Conservation (phyloP, 2,797 vertebrate species). For the Spinus pinus region DNA sequence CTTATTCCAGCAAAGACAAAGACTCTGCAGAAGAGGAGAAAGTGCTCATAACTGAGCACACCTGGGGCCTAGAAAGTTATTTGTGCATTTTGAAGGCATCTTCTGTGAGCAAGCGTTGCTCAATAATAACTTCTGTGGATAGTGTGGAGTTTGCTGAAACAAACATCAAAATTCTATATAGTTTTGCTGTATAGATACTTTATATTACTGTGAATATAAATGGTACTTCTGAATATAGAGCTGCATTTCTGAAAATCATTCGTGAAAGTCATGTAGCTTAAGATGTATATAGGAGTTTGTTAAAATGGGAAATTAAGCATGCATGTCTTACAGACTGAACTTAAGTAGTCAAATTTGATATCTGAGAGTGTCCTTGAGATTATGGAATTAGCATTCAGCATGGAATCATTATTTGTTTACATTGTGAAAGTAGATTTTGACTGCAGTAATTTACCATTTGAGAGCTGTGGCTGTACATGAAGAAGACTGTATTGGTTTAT, state of each 20-base stretch:
- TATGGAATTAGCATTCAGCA: background rate
- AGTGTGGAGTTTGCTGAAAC: background rate
- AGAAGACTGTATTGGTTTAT: background rate
- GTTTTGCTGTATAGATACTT: background rate
- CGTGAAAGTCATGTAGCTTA: background rate
- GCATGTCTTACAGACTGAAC: background rate
- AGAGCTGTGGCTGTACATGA: background rate
- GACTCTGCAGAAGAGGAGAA: background rate
- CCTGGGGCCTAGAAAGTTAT: background rate
- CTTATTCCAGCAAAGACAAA: background rate
- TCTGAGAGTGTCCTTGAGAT: background rate
- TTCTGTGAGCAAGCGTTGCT: background rate
- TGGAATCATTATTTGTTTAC: background rate
- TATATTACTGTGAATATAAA: background rate
- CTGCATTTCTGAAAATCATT: background rate
- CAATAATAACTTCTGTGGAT: background rate
- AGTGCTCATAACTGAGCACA: background rate
- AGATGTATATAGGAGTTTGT: background rate
- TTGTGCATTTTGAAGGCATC: background rate
- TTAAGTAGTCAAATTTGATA: background rate
- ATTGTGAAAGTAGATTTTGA: background rate
- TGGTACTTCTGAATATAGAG: background rate
- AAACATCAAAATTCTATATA: background rate
- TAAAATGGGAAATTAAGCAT: background rate
- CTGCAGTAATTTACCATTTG: background rate